Base-by-base conservation (phyloP, 2,797 vertebrate species). In the Avahi laniger region DNA sequence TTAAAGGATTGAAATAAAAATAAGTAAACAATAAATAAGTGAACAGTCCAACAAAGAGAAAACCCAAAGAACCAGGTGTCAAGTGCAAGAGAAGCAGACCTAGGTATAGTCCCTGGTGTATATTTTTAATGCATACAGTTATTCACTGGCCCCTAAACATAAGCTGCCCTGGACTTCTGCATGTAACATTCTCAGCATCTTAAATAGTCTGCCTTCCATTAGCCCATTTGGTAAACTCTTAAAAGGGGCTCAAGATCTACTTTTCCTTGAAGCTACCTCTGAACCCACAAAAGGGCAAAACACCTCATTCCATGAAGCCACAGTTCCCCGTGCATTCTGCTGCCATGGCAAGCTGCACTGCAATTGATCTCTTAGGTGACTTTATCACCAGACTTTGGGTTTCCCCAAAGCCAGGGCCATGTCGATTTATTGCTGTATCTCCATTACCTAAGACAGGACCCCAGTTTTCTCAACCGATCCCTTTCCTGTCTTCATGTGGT, bases 311-410 rank as follows among this genome's bases (percentile, higher is more conserved):
- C 26, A 2, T 0, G 3, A 57, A 52, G 41, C 35, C 48, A 35
- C 0, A 0, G 63, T 4, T n/a, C 10, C 52, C 41, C 0, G 30
- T 22, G 15, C 17, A 1, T 38, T 26, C 67, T 7, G 15, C 13
- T 13, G 11, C 43, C 22, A 33, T 0, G 2, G 22, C 1, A 0
- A 33, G 1, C n/a, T 12, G 3, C 18, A 5, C 5, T 11, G 33
- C 5, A 41, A 63, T 3, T 2, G 13, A 20, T 2, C 24, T n/a
- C 41, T 43, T 33, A 24, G 26, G 61, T 1, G 17, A 28, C 43
- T 12, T 18, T 54, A 3, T 57, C 70, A 14, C 22, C 15, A 38
- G 38, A 54, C 26, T 50, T 9, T 84, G 63, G 67, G n/a, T 22
- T 30, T 81, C 41, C 14, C 46, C 46, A 5, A 28, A 28, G 38